Evolutionary conservation across 2,113 vertebrate genomes (phyloP).

Genomic region (Strigops habroptila): DNA sequence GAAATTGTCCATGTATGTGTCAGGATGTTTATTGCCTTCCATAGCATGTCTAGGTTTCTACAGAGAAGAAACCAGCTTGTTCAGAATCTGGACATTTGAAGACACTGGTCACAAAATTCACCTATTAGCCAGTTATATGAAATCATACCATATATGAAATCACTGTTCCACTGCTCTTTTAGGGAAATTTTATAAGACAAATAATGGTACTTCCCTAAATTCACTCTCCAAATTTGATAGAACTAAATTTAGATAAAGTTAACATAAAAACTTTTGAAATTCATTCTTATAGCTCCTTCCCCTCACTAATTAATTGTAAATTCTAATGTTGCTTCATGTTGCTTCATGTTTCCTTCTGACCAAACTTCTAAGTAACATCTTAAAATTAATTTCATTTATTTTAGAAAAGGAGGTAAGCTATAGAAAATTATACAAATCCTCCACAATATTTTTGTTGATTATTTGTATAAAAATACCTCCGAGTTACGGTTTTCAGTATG

Average conservation of each 20-base stretch:
- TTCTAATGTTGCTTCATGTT: not conserved
- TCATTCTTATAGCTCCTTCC: not conserved
- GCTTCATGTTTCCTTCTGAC: not conserved
- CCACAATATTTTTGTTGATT: not conserved
- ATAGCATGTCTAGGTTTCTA: not conserved
- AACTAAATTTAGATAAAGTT: not conserved
- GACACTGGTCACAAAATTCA: not conserved
- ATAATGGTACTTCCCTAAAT: not conserved
- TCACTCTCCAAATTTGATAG: not conserved
- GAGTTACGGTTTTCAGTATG: not conserved
- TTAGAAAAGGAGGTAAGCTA: not conserved
- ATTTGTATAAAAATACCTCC: not conserved
- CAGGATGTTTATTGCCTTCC: not conserved
- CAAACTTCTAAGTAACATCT: not conserved
- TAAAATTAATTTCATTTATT: not conserved
- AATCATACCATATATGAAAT: not conserved
- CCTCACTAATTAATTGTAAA: not conserved
- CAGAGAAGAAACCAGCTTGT: not conserved
- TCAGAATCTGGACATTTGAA: not conserved
- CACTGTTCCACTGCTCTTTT: not conserved
- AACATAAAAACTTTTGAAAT: not conserved
- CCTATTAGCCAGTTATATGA: accelerated
- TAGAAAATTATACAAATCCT: not conserved
- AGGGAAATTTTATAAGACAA: not conserved
- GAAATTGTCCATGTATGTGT: not conserved